Evolutionary conservation across 2,797 vertebrate genomes (phyloP), one percentile per base, ranked within the genome.

Genomic region (Mormyrops boulengeri): DNA sequence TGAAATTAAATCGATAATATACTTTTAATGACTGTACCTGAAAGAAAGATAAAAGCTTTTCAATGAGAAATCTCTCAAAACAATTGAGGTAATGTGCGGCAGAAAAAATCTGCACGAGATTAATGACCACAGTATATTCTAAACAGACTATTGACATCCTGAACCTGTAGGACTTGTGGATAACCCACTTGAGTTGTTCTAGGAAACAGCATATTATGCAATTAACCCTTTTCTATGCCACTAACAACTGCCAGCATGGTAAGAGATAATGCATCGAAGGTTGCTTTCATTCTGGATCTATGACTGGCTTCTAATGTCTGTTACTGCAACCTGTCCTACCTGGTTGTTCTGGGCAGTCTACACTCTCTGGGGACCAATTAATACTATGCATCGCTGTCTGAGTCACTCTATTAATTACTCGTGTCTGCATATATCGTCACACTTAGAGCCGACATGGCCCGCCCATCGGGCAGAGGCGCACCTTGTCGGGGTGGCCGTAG

Each of bases 371-470:
- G 97, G 98, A 97, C 96, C 97, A 98, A 98, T 99, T 99, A 98
- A 96, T 97, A 96, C 95, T 96, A 96, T 96, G 95, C 96, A 96
- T 96, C 96, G 97, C 97, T 96, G 96, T 96, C 95, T 97, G 97
- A 97, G 97, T 98, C 97, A 97, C 96, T 97, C 97, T 97, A 97
- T 98, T 98, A 99, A 98, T 99, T 98, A 99, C 97, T 96, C 96
- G 96, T 95, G 96, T 96, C 96, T 97, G 97, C 97, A 97, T 97
- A 97, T 97, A 97, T 98, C 97, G 97, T 97, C 97, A 96, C 97
- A 97, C 98, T 97, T 97, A 97, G 98, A 98, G 97, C 96, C 96
- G 96, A 95, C 94, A 96, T 96, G 95, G 96, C 93, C 94, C 96
- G 96, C 95, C 96, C 96, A 97, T 96, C 96, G 96, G 96, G 96